phyloP scores from a whole-genome alignment of 1,140 invertebrate species.

The Scaptodrosophila lebanonensis region DNA sequence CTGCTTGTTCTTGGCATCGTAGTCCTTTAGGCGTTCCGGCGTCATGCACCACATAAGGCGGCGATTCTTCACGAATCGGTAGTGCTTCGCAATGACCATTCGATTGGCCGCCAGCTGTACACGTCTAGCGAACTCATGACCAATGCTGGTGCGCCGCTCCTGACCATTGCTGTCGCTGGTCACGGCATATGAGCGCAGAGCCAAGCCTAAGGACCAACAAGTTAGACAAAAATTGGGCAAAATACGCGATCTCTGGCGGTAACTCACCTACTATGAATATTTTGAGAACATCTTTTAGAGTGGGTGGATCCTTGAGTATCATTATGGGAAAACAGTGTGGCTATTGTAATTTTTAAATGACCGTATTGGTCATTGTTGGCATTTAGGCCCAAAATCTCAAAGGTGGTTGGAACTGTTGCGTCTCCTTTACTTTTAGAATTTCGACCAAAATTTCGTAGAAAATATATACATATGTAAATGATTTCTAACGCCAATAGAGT shows the following conservation, averaged over 20 bases:
- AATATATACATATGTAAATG: too few relatives aligned
- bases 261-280: constrained; percentile 35
- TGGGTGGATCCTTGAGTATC: constrained; percentile 36
- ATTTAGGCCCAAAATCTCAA: too few relatives aligned
- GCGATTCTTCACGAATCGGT: neutral
- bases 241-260: neutral
- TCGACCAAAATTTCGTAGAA: too few relatives aligned
- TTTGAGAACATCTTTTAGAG: constrained; percentile 29
- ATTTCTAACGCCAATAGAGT: too few relatives aligned
- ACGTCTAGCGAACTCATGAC: constrained; percentile 27
- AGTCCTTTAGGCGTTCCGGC: constrained; percentile 24
- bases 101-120: constrained; percentile 19
- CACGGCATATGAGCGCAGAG: constrained; percentile 28
- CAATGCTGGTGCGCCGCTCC: constrained; percentile 17
- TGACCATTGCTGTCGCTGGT: constrained; percentile 8
- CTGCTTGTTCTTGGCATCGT: constrained; percentile 9
- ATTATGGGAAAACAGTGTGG: constrained; percentile 7
- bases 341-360: constrained; percentile 2
- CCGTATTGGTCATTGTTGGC: too few relatives aligned
- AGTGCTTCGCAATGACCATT: too few relatives aligned
- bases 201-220: constrained; percentile 5
- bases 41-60: constrained; percentile 15
- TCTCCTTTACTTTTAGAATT: too few relatives aligned
- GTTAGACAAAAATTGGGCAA: neutral
- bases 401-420: too few relatives aligned